phyloP scores from a whole-genome alignment of 2,888 invertebrate species.

The Pristionchus mayeri region DNA sequence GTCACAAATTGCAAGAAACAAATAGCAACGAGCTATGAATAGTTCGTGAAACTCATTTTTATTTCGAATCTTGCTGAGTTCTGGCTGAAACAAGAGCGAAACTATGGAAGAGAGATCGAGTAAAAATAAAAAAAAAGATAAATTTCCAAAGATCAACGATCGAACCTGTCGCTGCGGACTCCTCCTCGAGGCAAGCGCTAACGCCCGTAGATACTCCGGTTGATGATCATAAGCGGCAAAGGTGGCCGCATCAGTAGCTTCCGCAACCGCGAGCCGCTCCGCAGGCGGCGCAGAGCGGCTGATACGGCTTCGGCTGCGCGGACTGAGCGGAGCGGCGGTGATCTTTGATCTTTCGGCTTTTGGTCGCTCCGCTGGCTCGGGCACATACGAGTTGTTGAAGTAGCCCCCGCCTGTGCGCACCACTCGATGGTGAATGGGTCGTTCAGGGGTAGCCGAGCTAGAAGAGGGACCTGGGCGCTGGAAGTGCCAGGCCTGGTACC shows the following conservation, averaged over 20 bases:
- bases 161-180: slow-evolving; percentile 28
- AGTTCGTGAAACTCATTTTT: too few species aligned
- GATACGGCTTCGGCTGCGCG: not conserved
- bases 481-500: not conserved
- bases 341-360: not conserved
- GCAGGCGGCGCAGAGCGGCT: slow-evolving; percentile 8
- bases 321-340: not conserved
- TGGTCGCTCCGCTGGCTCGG: not conserved
- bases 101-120: not conserved
- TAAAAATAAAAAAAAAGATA: too few species aligned
- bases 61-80: too few species aligned
- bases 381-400: slow-evolving; percentile 26
- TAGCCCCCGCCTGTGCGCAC: not conserved
- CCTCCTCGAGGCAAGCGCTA: slow-evolving; percentile 23
- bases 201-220: slow-evolving; percentile 19
- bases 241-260: not conserved
- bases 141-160: not conserved
- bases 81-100: not conserved
- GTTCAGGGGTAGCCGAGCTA: not conserved
- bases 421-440: not conserved
- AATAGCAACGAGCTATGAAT: too few species aligned
- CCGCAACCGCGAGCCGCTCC: not conserved
- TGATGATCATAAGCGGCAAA: not conserved
- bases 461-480: not conserved
- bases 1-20: not conserved